Base-by-base conservation (phyloP, 2,888 invertebrate genomes). In the Yponomeuta cagnagella region DNA sequence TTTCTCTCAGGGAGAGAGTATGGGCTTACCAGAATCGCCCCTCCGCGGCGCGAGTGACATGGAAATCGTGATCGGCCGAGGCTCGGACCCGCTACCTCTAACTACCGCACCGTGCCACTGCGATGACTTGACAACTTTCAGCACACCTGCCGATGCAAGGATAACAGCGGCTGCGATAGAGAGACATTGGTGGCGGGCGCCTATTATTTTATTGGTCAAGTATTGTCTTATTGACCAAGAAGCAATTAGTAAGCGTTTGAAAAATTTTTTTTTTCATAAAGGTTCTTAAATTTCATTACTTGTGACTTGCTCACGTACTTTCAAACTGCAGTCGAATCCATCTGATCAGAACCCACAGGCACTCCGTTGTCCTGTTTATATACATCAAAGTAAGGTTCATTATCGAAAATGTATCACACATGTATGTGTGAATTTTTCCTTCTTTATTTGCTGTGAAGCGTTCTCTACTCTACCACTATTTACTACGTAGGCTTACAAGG, bases 21-120 rank as follows among this genome's bases (percentile, higher is more conserved):
- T 23, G 23, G 23, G 23, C 23, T 23, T 65, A 65, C 65, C 65
- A 65, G 31, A 65, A 65, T 65, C 30, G 12, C 33, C 31, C 65
- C 33, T 6, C 30, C 33, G 89, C 90, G 90, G 91, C 77, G 85
- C 84, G 79, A 83, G 85, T 90, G 91, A 91, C 91, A 90, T 90
- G 88, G 90, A 91, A 90, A 91, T 92, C 89, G 90, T 91, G 91
- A 90, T 89, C 87, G 82, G 81, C 81, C 82, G 80, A 83, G 86
- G 84, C 78, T 84, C 85, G 79, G 87, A 87, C 84, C 82, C 79
- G 92, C 92, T 92, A 91, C 91, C 83, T 65, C 70, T 30, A 68
- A 86, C 79, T 78, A 91, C 91, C 89, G 86, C 78, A 91, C 91
- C 89, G 86, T 88, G 90, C 89, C 89, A 88, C 89, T 77, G 87